These are phyloP conservation scores for Gymnogyps californianus DNA, from an alignment of 2,113 vertebrate genomes.

Conservation along the genomic window DNA sequence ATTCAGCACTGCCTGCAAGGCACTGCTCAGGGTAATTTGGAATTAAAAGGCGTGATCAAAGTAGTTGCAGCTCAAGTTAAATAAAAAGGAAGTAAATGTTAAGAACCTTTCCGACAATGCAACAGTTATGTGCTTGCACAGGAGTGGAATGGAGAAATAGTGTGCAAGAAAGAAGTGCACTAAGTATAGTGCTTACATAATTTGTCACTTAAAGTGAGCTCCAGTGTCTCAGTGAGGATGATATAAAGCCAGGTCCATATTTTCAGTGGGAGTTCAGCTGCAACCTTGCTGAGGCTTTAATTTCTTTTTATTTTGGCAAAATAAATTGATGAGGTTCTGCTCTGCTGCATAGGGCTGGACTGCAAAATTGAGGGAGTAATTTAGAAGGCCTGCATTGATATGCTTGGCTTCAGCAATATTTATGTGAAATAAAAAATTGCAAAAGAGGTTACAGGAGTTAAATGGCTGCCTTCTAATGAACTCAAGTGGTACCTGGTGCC, in stretches of 20 bases:
- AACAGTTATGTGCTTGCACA: not conserved
- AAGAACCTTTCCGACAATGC: not conserved
- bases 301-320: not conserved
- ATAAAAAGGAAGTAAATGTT: not conserved
- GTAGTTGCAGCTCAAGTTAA: not conserved
- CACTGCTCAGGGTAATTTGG: rapidly evolving
- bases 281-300: not conserved
- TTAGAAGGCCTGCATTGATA: not conserved
- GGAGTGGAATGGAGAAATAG: not conserved
- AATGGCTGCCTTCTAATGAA: not conserved
- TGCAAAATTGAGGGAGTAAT: not conserved
- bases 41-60: not conserved
- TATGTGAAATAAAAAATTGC: not conserved
- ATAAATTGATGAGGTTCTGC: not conserved
- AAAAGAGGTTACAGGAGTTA: not conserved
- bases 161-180: not conserved
- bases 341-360: not conserved
- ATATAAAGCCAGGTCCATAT: not conserved
- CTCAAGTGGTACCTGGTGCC: not conserved
- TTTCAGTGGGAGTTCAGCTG: not conserved
- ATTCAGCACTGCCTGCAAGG: not conserved
- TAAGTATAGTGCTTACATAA: not conserved
- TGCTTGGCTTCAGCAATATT: not conserved
- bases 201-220: not conserved
- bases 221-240: not conserved